Evolutionary conservation across 2,797 vertebrate genomes (phyloP).

Genomic region (Ceyx erithaca): DNA sequence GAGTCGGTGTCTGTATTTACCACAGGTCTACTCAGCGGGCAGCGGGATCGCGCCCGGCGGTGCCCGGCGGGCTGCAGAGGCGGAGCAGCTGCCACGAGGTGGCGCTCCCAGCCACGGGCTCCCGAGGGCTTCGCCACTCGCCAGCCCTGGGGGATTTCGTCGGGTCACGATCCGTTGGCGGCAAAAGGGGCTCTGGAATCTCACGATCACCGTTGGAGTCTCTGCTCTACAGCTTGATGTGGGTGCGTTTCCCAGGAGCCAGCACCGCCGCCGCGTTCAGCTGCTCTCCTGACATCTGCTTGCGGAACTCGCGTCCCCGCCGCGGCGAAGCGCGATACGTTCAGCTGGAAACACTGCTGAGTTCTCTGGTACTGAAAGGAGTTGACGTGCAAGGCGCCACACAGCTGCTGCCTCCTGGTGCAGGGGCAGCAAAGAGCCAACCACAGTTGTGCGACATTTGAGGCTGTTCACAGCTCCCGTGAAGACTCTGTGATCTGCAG

Average conservation of each 20-base stretch:
- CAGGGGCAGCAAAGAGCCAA: not conserved
- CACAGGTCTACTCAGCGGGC: fast-evolving
- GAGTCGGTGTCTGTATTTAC: not conserved
- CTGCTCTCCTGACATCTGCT: not conserved
- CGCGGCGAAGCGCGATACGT: fast-evolving
- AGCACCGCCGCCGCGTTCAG: not conserved
- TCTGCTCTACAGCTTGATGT: not conserved
- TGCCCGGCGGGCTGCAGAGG: not conserved
- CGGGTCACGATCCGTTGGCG: not conserved
- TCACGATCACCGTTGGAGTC: not conserved
- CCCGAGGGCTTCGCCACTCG: not conserved
- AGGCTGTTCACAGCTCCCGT: not conserved
- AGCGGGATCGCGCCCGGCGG: fast-evolving
- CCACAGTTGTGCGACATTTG: not conserved
- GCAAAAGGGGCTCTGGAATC: not conserved
- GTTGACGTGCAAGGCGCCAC: not conserved
- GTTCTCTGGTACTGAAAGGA: not conserved
- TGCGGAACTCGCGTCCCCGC: not conserved
- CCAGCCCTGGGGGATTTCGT: not conserved
- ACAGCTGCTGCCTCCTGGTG: not conserved
- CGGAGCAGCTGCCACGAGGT: not conserved
- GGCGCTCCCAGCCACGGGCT: constrained; percentile 6
- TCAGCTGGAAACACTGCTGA: not conserved
- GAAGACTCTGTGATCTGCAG: not conserved
- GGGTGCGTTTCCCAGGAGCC: not conserved